Conservation (phyloP, 2,113 vertebrate species). For the Indri indri region DNA sequence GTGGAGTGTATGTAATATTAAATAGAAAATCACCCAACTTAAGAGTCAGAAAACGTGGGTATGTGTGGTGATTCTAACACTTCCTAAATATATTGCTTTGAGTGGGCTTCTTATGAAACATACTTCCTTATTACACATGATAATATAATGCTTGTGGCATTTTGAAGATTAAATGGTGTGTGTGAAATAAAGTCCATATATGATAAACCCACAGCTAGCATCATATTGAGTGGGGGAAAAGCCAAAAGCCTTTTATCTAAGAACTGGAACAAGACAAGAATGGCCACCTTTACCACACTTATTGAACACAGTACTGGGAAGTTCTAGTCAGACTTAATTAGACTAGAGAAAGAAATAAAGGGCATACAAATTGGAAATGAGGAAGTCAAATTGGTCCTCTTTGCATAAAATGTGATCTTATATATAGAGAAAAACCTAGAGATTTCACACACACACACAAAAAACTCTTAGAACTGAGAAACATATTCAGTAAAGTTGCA, state of each 20-base stretch:
- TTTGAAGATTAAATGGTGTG: neutral
- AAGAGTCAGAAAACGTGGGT: neutral
- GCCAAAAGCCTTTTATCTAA: neutral
- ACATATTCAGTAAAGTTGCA: neutral
- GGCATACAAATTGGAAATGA: neutral
- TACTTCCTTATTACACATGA: neutral
- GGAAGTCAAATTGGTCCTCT: neutral
- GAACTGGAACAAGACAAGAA: neutral
- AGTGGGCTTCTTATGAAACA: neutral
- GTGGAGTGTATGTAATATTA: neutral
- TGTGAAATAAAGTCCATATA: neutral
- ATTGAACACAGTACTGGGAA: neutral
- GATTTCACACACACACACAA: neutral
- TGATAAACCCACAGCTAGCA: neutral
- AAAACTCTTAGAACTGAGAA: neutral
- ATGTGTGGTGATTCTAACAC: neutral
- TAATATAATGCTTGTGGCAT: neutral
- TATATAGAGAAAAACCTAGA: neutral
- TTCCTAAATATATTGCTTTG: neutral
- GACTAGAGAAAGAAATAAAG: neutral
- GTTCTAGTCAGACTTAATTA: neutral
- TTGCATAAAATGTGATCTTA: neutral
- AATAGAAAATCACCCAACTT: neutral
- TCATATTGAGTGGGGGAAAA: neutral
- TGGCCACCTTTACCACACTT: neutral